Evolutionary conservation across 2,113 vertebrate genomes (phyloP), one percentile per base, ranked within the genome.

Genomic region (Thermophis baileyi): DNA sequence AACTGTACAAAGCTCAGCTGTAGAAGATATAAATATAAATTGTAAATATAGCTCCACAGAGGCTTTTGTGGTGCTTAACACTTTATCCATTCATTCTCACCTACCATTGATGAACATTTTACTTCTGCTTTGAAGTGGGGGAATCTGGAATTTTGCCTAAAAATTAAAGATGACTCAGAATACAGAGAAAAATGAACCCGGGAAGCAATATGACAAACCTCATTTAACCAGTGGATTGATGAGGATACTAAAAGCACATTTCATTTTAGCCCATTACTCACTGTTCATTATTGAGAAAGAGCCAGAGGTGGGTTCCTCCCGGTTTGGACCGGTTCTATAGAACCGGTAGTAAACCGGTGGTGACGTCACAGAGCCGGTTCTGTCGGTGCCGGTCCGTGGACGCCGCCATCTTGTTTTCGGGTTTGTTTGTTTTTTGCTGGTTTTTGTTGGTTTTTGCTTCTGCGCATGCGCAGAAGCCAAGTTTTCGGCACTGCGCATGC

Each of bases 1-100:
- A 91, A 2, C 87, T 92, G 24, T 94, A 91, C 92, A 95, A 91
- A 95, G 88, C 69, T 74, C 1, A 47, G 60, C 40, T 90, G 74
- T 92, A 92, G 95, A 94, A 87, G n/a, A n/a, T n/a, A n/a, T n/a
- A n/a, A n/a, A n/a, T n/a, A n/a, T n/a, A n/a, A n/a, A n/a, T n/a
- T 88, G 91, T 88, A 86, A 94, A 91, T 90, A 88, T 7, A 93
- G 85, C 91, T 94, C 87, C 54, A 91, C 16, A 51, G 81, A 88
- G 87, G 63, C 18, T 53, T 94, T 92, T 92, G 57, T 89, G 30
- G 25, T 87, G 40, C 40, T 88, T 93, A 94, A 88, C 85, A 60
- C 27, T 85, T 54, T 55, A 8, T 51, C 93, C 69, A 92, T 95
- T 91, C 93, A 93, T 94, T 10, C 20, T 92, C 90, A 46, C 44